Conservation (phyloP, 2,797 vertebrate genomes). For the Falco columbarius region DNA sequence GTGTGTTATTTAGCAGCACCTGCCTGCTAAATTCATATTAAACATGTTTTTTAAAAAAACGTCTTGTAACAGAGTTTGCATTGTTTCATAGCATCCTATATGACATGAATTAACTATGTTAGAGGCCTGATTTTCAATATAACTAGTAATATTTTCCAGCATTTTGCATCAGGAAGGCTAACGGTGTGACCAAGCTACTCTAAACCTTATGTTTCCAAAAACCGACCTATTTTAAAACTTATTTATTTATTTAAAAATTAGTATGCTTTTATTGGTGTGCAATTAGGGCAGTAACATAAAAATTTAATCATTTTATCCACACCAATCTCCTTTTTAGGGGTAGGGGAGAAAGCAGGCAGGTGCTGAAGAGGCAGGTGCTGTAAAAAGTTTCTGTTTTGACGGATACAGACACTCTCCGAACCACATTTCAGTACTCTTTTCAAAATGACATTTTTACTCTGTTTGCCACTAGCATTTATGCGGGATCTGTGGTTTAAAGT, state of each 20-base stretch:
- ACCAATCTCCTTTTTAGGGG: background rate
- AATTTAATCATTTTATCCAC: background rate
- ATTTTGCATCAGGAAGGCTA: background rate
- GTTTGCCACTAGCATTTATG: background rate
- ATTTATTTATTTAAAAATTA: background rate
- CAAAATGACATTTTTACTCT: background rate
- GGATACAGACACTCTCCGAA: background rate
- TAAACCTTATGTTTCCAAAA: background rate
- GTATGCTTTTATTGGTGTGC: background rate
- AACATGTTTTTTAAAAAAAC: background rate
- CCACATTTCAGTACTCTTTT: background rate
- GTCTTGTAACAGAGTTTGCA: background rate
- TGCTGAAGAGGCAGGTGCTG: background rate
- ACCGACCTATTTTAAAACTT: fast-evolving
- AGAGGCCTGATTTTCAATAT: background rate
- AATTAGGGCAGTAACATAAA: background rate
- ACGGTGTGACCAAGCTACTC: fast-evolving
- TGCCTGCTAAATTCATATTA: background rate
- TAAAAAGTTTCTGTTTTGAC: background rate
- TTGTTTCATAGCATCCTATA: background rate
- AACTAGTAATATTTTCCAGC: background rate
- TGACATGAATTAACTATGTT: background rate
- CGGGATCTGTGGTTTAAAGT: background rate
- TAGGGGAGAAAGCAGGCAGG: background rate
- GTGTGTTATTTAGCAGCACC: background rate